Evolutionary conservation across 2,797 vertebrate genomes (phyloP), one percentile per base, ranked within the genome.

Genomic region (Gouania willdenowi): DNA sequence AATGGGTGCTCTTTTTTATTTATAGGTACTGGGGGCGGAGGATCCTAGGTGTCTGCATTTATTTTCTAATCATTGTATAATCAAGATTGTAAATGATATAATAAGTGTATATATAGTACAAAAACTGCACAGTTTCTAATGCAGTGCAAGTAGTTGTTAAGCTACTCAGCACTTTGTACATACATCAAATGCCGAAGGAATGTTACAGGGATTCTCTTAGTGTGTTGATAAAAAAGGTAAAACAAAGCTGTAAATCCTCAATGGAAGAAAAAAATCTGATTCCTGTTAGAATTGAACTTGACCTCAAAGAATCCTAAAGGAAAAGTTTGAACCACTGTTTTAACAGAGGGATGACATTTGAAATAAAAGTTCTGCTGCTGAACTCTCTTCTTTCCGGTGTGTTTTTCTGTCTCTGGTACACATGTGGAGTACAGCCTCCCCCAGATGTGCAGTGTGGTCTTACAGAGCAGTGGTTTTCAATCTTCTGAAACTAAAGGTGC

Each of bases 61-160:
- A 71, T 75, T 56, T 71, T 77, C 42, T 74, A 71, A 75, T 67
- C 54, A 54, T 69, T 72, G 53, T 82, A 43, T 71, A 59, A 81
- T 81, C 67, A 47, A 58, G 64, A 79, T 57, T 85, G 80, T 85
- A 81, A 79, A 85, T 78, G 66, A 24, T 67, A n/a, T 66, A 57
- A 75, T 72, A 78, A 71, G 67, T 68, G 75, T 67, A 44, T 73
- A 71, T 46, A 65, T 23, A 23, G 47, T 66, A 56, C 75, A 60
- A 48, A 55, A 56, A 61, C 31, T 57, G 70, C 56, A 76, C 42
- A 73, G 52, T 54, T 72, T 64, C n/a, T n/a, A 47, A 50, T 41
- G 45, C 42, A 59, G 56, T 26, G 65, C 11, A 41, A 50, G 43
- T 17, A 24, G 23, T 3, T 21, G 20, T 34, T n/a, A 6, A 43